Evolutionary conservation across 2,797 vertebrate genomes (phyloP).

Genomic region (Anguilla anguilla): DNA sequence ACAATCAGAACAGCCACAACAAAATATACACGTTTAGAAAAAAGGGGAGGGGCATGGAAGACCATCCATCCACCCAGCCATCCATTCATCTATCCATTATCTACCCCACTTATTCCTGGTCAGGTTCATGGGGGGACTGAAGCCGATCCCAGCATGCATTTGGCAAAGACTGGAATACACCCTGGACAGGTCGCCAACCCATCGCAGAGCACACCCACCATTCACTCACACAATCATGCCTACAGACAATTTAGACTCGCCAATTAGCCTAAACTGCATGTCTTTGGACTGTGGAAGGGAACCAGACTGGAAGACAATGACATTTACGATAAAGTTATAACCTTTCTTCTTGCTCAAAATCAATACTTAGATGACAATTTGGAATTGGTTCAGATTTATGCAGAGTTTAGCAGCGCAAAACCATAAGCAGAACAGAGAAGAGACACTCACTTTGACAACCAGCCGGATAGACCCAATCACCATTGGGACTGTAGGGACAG

Average conservation of each 20-base stretch:
- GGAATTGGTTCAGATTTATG: not conserved
- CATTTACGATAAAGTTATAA: not conserved
- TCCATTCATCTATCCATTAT: too few species aligned
- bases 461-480: conserved; percentile 87
- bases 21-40: not conserved
- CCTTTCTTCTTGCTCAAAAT: not conserved
- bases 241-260: too few species aligned
- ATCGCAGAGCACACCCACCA: not conserved
- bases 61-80: not conserved
- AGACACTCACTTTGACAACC: conserved; percentile 80
- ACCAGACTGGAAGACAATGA: not conserved
- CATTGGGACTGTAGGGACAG: conserved; percentile 58
- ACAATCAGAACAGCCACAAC: too few species aligned
- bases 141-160: too few species aligned
- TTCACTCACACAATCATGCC: not conserved
- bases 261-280: not conserved
- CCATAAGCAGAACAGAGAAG: not conserved
- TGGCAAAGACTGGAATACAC: too few species aligned
- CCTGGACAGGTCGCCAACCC: too few species aligned
- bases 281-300: not conserved
- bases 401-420: not conserved
- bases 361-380: not conserved
- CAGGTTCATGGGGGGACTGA: too few species aligned
- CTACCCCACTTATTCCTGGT: too few species aligned
- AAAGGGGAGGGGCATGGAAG: not conserved